A percentile compares a stretch with the other conserved stretches of the same genome.
These are phyloP conservation scores for Pogonocichla stellata DNA, from an alignment of 2,113 vertebrate species.

Conservation along the genomic window DNA sequence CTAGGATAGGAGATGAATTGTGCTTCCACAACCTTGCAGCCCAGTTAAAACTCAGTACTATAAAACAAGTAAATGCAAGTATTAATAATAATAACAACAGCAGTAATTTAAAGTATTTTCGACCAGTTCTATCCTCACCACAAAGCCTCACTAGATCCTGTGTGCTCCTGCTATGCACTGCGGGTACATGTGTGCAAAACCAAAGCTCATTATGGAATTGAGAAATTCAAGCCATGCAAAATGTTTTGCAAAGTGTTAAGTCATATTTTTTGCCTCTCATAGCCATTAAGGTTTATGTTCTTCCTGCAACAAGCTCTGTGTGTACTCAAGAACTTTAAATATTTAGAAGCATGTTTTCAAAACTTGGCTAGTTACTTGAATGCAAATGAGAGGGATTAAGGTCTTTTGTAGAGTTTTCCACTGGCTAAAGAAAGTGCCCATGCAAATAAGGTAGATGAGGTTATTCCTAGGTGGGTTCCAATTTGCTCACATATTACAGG, in stretches of 20 bases:
- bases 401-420: neutral
- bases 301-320: neutral
- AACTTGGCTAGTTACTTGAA: slow-evolving; percentile 4
- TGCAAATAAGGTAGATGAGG: neutral
- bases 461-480: neutral
- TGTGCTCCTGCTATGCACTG: neutral
- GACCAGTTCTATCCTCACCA: neutral
- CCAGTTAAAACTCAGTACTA: neutral
- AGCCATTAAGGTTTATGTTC: neutral
- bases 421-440: neutral
- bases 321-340: neutral
- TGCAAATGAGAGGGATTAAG: neutral
- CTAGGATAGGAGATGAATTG: neutral
- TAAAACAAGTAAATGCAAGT: neutral
- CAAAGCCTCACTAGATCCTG: neutral
- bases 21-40: neutral
- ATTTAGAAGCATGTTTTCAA: neutral
- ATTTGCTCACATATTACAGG: neutral
- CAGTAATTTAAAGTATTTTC: neutral
- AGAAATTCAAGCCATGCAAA: neutral
- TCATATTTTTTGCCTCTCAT: neutral
- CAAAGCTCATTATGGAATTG: neutral
- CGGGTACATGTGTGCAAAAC: rapidly evolving
- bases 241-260: neutral
- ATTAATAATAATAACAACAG: neutral